Base-by-base conservation (phyloP, 2,797 vertebrate species). In the Delichon dasypus region DNA sequence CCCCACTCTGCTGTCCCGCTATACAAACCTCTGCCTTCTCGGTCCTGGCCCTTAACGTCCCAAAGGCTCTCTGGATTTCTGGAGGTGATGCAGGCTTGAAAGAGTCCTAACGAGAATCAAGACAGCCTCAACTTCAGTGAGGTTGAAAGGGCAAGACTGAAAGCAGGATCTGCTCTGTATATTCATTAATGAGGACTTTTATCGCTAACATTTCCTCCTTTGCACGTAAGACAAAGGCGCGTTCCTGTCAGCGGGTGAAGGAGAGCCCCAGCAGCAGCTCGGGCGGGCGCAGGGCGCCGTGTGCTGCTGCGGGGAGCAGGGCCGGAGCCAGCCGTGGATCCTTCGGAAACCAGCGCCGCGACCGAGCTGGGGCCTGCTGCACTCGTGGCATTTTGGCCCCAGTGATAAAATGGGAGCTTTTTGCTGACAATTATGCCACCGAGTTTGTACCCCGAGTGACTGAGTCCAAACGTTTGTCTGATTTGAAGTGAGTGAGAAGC, bases 221-320 rank as follows among this genome's bases (percentile, higher is more conserved):
- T 53, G 23, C 34, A 48, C 8, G 3, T 2, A n/a, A 50, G 34
- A 79, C 13, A 58, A 70, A 57, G 80, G 17, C 19, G 61, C 27
- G 6, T 13, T 87, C 11, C 67, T 77, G 36, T 6, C 86, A 40
- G n/a, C 6, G 81, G 53, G 29, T 5, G 54, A 17, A 60, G 11
- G 29, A 29, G 47, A 60, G 38, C 53, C 57, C 23, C 57, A 60
- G 55, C 29, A 66, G 30, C 1, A 0, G 18, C 34, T 53, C 13
- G 9, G 79, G 34, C 32, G 61, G 58, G 29, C 18, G 9, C 45
- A 9, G 4, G 20, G 50, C 36, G 11, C 7, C 0, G 0, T 1
- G 5, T 13, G 36, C 55, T 25, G 61, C 30, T 0, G 0, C 2
- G 14, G 1, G 53, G 61, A 67, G 60, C 7, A 7, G 18, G 29